Evolutionary conservation across 2,797 vertebrate species (phyloP), one percentile per base, ranked within the genome.

Genomic region (Danio aesculapii): DNA sequence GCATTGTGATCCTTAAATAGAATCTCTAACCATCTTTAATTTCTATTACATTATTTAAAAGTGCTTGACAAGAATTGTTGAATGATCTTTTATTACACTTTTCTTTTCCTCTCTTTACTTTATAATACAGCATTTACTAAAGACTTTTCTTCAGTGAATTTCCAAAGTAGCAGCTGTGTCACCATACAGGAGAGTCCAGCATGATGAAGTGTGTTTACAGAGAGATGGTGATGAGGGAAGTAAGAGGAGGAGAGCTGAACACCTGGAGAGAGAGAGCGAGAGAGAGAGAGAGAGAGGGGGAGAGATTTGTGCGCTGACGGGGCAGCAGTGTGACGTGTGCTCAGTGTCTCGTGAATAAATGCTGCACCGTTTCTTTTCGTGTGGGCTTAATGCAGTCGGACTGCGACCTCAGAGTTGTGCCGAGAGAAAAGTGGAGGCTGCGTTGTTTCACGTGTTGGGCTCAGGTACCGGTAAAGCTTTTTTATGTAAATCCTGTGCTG

Each of bases 341-440:
- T 79, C 57, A 50, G 57, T 43, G 77, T 62, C 57, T 52, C 8
- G 67, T 70, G 67, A 62, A 79, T 21, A 71, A 79, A 30, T 52
- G 67, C 17, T 63, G 77, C 58, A 44, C 8, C 11, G 16, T 19
- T 61, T 69, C 44, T 39, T 63, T 71, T 44, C 6, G 30, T 53
- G 57, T 70, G 58, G 49, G 77, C 67, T 71, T 41, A 59, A 57
- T 77, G 64, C 57, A 17, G 57, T 52, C 53, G 4, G 77, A 61
- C 57, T 52, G 47, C 5, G 39, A 68, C 43, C 53, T 49, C 53
- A 66, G 17, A 61, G 21, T 63, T 19, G 30, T 46, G 58, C 3
- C 9, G 58, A 12, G 6, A 53, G 67, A 46, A 63, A 71, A 79
- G 55, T 57, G 16, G 49, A 21, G 57, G 77, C 46, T 62, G 21